These are phyloP conservation scores for Cremastinae sp. DNA, from an alignment of 2,888 invertebrate species.

Conservation along the genomic window DNA sequence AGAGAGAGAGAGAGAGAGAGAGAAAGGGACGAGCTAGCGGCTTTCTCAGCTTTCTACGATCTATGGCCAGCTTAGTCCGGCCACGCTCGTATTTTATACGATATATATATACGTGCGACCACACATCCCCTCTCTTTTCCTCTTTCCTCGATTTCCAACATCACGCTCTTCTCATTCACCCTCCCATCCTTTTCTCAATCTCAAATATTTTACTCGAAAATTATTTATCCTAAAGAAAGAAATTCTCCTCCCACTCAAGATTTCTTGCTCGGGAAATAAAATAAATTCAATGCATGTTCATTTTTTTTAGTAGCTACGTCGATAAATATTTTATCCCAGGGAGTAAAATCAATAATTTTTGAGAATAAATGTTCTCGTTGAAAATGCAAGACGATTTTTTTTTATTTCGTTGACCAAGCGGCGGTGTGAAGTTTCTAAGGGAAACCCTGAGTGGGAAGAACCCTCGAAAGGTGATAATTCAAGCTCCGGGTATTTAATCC, in stretches of 20 bases:
- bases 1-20: constrained; percentile 44
- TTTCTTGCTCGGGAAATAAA: not conserved
- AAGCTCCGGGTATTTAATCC: constrained; percentile 58
- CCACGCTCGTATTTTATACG: constrained; percentile 74
- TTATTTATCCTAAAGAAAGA: too few species aligned
- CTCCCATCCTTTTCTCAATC: constrained; percentile 27
- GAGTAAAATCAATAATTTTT: too few species aligned
- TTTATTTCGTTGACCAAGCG: constrained; percentile 41
- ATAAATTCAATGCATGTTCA: not conserved
- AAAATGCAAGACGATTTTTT: too few species aligned
- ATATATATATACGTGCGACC: constrained; percentile 45
- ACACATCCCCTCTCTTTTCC: not conserved
- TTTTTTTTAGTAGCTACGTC: not conserved
- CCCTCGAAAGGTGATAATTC: constrained; percentile 51
- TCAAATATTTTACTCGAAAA: not conserved
- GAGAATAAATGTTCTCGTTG: too few species aligned
- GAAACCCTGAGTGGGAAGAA: constrained; percentile 24
- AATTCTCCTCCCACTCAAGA: not conserved
- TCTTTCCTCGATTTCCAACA: constrained; percentile 40
- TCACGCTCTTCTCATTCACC: constrained; percentile 45
- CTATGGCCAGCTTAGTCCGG: constrained; percentile 74
- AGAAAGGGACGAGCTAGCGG: too few species aligned
- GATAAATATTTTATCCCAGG: not conserved
- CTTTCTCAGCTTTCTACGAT: constrained; percentile 72
- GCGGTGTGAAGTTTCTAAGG: constrained; percentile 20